phyloP scores from a whole-genome alignment of 2,888 invertebrate species.

The Aplocera efformata region DNA sequence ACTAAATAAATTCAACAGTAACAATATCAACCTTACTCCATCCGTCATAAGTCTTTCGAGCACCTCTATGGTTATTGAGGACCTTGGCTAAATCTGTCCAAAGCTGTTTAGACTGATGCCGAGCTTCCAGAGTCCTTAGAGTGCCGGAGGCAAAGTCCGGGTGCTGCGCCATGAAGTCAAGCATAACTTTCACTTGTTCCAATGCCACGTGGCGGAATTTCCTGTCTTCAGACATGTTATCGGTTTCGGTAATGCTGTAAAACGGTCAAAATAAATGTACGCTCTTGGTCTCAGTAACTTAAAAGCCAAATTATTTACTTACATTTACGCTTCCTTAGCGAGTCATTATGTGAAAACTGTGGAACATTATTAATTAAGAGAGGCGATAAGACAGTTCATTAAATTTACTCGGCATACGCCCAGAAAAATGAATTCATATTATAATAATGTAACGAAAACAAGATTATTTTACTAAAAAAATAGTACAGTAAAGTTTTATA shows the following conservation, averaged over 20 bases:
- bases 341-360: no score
- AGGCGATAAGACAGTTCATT: no score
- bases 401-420: no score
- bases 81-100: constrained; percentile 54
- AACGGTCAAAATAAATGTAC: no score
- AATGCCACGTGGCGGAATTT: constrained; percentile 45
- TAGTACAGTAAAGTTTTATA: no score
- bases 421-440: no score
- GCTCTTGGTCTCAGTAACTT: no score
- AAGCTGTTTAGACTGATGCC: constrained; percentile 50
- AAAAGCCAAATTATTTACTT: no score
- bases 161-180: constrained; percentile 63
- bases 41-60: constrained; percentile 49
- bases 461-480: no score
- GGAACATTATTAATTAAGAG: no score
- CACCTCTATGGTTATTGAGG: constrained; percentile 49
- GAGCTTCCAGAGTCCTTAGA: constrained; percentile 48
- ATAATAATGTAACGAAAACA: no score
- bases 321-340: no score
- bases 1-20: constrained; percentile 1
- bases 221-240: constrained; percentile 33
- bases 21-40: constrained; percentile 56
- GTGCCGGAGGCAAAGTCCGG: constrained; percentile 54
- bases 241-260: not conserved
- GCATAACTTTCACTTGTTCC: constrained; percentile 54